Conservation (phyloP, 2,113 vertebrate genomes). For the Oreotrochilus melanogaster region DNA sequence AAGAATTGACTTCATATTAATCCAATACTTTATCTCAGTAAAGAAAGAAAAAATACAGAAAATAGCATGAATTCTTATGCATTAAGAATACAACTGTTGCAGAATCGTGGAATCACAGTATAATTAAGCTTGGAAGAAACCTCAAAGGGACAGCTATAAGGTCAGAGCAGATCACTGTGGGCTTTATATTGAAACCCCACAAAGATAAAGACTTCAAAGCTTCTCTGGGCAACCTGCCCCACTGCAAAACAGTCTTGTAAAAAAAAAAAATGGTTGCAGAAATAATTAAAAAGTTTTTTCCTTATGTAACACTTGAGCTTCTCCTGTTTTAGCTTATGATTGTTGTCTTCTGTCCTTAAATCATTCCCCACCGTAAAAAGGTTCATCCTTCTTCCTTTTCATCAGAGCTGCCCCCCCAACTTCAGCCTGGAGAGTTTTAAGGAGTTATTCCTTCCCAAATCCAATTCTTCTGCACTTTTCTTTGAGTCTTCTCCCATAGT, state of each 20-base stretch:
- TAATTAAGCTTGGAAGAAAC: not conserved
- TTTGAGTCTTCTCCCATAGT: not conserved
- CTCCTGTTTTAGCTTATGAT: not conserved
- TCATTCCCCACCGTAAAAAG: accelerated
- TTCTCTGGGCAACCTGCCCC: not conserved
- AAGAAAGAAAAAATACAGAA: not conserved
- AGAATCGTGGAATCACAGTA: not conserved
- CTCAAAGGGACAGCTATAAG: not conserved
- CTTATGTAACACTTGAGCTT: not conserved
- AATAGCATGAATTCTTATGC: not conserved
- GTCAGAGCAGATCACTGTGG: not conserved
- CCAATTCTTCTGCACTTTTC: not conserved
- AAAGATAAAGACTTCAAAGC: not conserved
- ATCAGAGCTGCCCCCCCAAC: accelerated
- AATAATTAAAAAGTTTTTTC: not conserved
- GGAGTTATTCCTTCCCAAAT: not conserved
- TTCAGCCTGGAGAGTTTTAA: not conserved
- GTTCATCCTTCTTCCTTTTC: not conserved
- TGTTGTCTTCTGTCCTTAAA: not conserved
- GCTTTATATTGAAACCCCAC: not conserved
- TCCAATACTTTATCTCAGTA: not conserved
- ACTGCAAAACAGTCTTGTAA: not conserved
- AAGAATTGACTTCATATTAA: not conserved
- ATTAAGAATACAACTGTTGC: not conserved
- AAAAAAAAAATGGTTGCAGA: not conserved